A percentile compares a stretch with the other conserved stretches of the same genome.
Conservation (phyloP, 2,113 vertebrate species). For the Ursus arctos region DNA sequence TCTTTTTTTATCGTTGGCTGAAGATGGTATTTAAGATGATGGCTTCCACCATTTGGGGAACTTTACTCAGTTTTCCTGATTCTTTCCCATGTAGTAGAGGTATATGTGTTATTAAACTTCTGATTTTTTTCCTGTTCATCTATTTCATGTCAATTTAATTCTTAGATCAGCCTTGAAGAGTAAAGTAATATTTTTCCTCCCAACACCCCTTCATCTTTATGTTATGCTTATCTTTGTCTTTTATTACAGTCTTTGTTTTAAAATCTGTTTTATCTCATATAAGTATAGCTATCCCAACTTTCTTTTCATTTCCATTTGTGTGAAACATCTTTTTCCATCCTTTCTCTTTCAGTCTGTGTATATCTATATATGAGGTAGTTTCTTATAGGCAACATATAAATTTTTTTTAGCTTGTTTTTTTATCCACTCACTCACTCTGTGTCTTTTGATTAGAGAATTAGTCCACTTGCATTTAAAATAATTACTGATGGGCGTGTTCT, state of each 20-base stretch:
- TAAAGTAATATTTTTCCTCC: background rate
- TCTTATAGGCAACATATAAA: background rate
- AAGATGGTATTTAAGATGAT: background rate
- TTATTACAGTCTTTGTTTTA: background rate
- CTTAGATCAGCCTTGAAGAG: background rate
- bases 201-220: background rate
- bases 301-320: background rate
- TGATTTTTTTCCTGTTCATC: background rate
- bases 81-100: background rate
- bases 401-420: background rate
- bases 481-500: background rate
- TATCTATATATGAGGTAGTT: background rate
- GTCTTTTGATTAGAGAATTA: background rate
- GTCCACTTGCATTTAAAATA: background rate
- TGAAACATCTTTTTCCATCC: background rate
- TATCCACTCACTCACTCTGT: background rate
- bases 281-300: background rate
- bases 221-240: background rate
- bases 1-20: background rate
- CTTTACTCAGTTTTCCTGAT: background rate
- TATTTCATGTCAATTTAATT: background rate
- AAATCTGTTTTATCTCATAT: background rate
- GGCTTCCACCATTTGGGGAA: background rate
- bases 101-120: background rate
- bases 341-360: background rate